phyloP scores from a whole-genome alignment of 2,888 invertebrate genomes.

The Dendrolimus pini region DNA sequence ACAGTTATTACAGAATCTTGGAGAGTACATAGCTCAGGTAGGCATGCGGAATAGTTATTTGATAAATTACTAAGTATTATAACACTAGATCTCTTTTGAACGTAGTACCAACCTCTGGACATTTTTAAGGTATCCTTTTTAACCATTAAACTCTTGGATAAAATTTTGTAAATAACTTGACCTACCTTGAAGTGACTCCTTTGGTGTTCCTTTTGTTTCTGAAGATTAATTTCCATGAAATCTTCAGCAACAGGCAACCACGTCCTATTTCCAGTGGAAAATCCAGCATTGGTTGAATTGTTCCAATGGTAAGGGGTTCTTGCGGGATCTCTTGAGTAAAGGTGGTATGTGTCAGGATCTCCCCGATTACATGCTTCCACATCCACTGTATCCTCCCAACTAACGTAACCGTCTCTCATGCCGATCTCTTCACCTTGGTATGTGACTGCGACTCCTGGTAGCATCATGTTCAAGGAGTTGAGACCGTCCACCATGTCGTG shows the following conservation, averaged over 20 bases:
- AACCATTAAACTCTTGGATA: too few species aligned
- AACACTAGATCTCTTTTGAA: too few species aligned
- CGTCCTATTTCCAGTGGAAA: constrained; percentile 70
- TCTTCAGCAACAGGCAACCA: constrained; percentile 83
- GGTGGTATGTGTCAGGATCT: constrained; percentile 62
- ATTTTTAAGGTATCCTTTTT: too few species aligned
- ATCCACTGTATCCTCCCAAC: constrained; percentile 77
- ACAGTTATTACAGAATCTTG: too few species aligned
- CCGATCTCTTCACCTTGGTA: constrained; percentile 91
- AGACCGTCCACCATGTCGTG: constrained; percentile 80
- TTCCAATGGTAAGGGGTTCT: constrained; percentile 83
- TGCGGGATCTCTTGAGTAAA: constrained; percentile 77
- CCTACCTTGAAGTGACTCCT: constrained; percentile 72
- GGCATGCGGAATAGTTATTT: too few species aligned
- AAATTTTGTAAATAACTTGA: neutral
- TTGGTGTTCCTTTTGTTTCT: constrained; percentile 58
- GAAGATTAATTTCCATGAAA: constrained; percentile 76
- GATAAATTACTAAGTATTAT: too few species aligned
- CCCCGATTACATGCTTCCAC: constrained; percentile 75
- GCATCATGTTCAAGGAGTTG: constrained; percentile 80
- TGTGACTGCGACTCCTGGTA: constrained; percentile 87
- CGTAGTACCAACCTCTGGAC: too few species aligned
- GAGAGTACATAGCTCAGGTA: too few species aligned
- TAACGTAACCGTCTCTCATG: constrained; percentile 78
- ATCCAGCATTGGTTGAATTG: constrained; percentile 73